Percentiles rank a stretch among this genome's conserved stretches.
Conservation (phyloP, 2,888 invertebrate species). For the Drosophila mercatorum region DNA sequence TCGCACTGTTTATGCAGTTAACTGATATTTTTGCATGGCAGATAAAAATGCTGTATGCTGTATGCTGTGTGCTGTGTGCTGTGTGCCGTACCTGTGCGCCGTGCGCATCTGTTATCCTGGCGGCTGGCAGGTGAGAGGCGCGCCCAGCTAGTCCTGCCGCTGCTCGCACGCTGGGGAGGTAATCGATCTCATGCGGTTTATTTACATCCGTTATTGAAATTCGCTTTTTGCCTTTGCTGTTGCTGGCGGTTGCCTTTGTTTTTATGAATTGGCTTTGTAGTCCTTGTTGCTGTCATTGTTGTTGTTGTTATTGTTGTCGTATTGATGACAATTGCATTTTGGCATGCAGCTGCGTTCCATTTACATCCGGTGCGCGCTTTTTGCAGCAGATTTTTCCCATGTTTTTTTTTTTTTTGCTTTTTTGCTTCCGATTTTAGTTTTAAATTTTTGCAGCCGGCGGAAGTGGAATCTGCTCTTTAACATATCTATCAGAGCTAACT, state of each 20-base stretch:
- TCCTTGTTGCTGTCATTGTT: conserved; percentile 26
- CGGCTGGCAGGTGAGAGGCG: conserved; percentile 54
- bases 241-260: conserved; percentile 59
- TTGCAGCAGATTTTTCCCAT: conserved; percentile 61
- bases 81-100: conserved; percentile 53
- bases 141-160: conserved; percentile 29
- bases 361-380: conserved; percentile 75
- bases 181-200: conserved; percentile 84
- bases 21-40: conserved; percentile 68
- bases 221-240: conserved; percentile 59
- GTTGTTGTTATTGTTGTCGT: conserved; percentile 32
- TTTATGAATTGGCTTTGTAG: conserved; percentile 73
- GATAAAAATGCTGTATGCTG: conserved; percentile 30
- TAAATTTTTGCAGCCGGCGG: conserved; percentile 56
- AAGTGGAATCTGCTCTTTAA: conserved; percentile 57
- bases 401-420: background rate
- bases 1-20: conserved; percentile 51
- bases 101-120: conserved; percentile 74
- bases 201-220: conserved; percentile 83
- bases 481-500: conserved; percentile 41
- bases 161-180: conserved; percentile 70
- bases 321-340: conserved; percentile 77
- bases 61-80: conserved; percentile 53
- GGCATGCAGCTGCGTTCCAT: conserved; percentile 75
- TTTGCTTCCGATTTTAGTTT: conserved; percentile 38